phyloP scores from a whole-genome alignment of 2,888 invertebrate genomes.

The Cancer borealis region DNA sequence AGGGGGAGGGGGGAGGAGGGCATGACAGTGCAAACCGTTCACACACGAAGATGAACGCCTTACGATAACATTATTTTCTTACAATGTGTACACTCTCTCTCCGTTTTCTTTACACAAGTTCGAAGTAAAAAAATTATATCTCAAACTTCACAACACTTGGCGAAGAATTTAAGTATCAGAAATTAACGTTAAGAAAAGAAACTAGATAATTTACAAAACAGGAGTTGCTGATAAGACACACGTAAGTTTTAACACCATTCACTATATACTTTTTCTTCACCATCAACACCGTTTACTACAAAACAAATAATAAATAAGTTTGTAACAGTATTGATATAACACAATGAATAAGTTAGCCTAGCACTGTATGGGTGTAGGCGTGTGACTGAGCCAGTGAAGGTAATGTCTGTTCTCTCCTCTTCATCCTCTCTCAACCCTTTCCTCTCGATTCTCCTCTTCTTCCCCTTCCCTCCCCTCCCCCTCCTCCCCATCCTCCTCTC shows the following conservation, averaged over 20 bases:
- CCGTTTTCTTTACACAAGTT: neutral
- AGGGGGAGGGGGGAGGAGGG: neutral
- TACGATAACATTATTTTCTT: neutral
- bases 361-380: neutral
- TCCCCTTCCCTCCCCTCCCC: neutral
- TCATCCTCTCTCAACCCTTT: neutral
- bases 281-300: neutral
- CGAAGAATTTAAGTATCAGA: too few species aligned
- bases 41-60: neutral
- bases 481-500: neutral
- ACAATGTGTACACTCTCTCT: too few species aligned
- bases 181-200: too few species aligned
- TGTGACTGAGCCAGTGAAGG: neutral
- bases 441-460: neutral
- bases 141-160: neutral
- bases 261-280: neutral
- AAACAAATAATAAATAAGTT: neutral
- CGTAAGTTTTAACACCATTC: neutral
- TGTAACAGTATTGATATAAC: neutral
- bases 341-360: neutral
- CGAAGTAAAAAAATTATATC: neutral
- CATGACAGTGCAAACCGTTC: neutral
- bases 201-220: too few species aligned
- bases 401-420: neutral
- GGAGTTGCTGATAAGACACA: too few species aligned